phyloP scores from a whole-genome alignment of 2,113 vertebrate species.

The Trogon surrucura region DNA sequence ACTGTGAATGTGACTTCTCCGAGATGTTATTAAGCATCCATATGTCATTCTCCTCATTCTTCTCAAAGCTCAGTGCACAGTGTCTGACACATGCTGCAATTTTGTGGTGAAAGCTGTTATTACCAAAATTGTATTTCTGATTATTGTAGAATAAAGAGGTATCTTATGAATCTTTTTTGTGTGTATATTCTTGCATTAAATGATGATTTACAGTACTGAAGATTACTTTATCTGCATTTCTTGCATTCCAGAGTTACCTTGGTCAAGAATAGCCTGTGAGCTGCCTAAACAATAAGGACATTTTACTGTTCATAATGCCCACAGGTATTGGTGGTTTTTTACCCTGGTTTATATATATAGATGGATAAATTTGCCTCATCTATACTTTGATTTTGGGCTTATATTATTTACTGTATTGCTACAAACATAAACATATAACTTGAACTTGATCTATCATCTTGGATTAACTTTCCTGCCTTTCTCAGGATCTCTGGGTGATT shows the following conservation, averaged over 20 bases:
- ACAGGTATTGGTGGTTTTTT: background rate
- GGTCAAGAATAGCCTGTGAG: background rate
- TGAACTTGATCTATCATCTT: background rate
- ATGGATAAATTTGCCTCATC: background rate
- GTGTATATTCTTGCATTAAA: background rate
- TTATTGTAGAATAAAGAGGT: background rate
- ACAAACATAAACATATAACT: background rate
- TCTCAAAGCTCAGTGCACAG: background rate
- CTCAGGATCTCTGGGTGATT: background rate
- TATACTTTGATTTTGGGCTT: background rate
- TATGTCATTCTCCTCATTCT: background rate
- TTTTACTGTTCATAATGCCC: background rate
- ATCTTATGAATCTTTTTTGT: background rate
- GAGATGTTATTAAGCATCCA: conserved; percentile 23
- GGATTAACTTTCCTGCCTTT: background rate
- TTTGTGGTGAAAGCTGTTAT: background rate
- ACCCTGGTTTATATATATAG: background rate
- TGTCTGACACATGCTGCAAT: background rate
- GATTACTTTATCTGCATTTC: background rate
- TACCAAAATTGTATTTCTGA: background rate
- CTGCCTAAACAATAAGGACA: background rate
- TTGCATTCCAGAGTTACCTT: background rate
- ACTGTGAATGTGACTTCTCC: conserved; percentile 44
- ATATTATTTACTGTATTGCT: background rate
- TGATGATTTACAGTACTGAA: background rate